Percentiles rank a stretch among this genome's conserved stretches.
These are phyloP conservation scores for Mus spretus DNA, from an alignment of 2,797 vertebrate genomes.

Conservation along the genomic window DNA sequence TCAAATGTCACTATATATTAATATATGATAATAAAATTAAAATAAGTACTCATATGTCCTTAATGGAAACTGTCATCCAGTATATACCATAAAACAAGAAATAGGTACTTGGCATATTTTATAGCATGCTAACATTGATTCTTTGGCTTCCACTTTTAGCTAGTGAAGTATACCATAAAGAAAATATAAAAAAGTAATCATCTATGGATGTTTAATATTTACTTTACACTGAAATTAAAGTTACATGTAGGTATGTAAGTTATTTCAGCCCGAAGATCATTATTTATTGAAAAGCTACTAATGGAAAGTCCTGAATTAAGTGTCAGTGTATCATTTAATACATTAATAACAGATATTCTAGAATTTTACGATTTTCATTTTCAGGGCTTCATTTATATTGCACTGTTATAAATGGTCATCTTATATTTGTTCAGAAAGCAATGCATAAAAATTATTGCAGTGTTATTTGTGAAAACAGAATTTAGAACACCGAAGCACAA, in stretches of 20 bases:
- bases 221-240: slow-evolving; percentile 77
- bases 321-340: slow-evolving; percentile 81
- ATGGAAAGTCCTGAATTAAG: slow-evolving; percentile 74
- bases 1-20: slow-evolving; percentile 64
- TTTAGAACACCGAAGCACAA: slow-evolving; percentile 62
- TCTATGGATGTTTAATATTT: slow-evolving; percentile 84
- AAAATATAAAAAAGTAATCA: slow-evolving; percentile 85
- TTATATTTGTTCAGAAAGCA: slow-evolving; percentile 71
- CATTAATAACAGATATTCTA: slow-evolving; percentile 75
- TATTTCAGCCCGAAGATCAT: slow-evolving; percentile 81
- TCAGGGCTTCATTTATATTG: slow-evolving; percentile 63
- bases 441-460: slow-evolving; percentile 55
- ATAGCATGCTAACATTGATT: slow-evolving; percentile 83
- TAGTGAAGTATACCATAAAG: slow-evolving; percentile 83
- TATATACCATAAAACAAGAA: slow-evolving; percentile 77
- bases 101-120: slow-evolving; percentile 84
- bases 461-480: slow-evolving; percentile 74
- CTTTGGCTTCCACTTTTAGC: slow-evolving; percentile 74
- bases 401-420: slow-evolving; percentile 70
- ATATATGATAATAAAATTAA: slow-evolving; percentile 58
- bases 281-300: slow-evolving; percentile 80
- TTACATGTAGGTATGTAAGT: slow-evolving; percentile 76
- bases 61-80: slow-evolving; percentile 63
- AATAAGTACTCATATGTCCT: slow-evolving; percentile 57
- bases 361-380: slow-evolving; percentile 76